phyloP scores from a whole-genome alignment of 2,113 vertebrate genomes.

The Microcebus tavaratra region DNA sequence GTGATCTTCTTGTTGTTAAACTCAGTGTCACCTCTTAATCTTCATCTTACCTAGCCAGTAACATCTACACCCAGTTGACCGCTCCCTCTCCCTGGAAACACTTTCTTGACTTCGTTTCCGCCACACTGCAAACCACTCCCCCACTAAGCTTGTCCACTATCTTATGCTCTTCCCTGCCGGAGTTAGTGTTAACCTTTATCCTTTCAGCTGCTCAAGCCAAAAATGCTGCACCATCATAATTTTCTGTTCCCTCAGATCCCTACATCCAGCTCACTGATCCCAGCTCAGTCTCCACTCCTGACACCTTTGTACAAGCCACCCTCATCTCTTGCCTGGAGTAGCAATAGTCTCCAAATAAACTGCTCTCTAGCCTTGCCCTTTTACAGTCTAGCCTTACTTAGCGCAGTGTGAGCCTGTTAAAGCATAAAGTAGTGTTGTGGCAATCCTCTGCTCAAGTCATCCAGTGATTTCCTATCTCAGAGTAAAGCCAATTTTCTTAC shows the following conservation, averaged over 20 bases:
- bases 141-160: neutral
- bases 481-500: neutral
- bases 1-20: neutral
- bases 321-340: neutral
- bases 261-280: neutral
- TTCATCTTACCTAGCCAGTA: neutral
- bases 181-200: neutral
- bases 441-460: neutral
- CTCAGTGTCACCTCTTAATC: neutral
- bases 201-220: neutral
- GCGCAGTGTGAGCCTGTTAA: neutral
- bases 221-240: neutral
- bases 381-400: neutral
- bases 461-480: neutral
- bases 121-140: neutral
- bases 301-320: neutral
- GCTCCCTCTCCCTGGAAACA: neutral
- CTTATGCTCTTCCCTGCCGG: neutral
- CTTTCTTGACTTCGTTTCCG: neutral
- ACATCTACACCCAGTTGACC: neutral
- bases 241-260: neutral
- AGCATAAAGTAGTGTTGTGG: neutral
- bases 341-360: rapidly evolving
- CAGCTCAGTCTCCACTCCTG: neutral
- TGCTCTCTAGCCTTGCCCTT: neutral